phyloP scores from a whole-genome alignment of 2,113 vertebrate species.

The Alectura lathami region DNA sequence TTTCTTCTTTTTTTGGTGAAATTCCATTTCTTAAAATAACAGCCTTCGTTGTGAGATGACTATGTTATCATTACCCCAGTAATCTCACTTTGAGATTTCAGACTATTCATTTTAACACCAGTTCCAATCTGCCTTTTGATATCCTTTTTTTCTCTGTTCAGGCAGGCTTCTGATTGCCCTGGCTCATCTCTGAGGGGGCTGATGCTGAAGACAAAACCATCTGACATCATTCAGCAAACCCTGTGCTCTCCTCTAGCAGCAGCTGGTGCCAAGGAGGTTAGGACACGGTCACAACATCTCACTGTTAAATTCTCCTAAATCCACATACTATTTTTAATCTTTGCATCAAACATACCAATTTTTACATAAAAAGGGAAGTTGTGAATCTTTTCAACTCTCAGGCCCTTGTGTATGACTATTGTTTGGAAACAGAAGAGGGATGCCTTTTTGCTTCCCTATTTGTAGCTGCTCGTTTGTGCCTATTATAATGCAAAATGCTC shows the following conservation, averaged over 20 bases:
- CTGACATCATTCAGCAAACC: slow-evolving; percentile 7
- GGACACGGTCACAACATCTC: slow-evolving; percentile 16
- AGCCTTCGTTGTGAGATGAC: slow-evolving; percentile 41
- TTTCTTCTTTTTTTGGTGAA: neutral
- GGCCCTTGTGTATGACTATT: neutral
- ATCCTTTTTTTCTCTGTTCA: slow-evolving; percentile 69
- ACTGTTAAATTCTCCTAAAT: slow-evolving; percentile 27
- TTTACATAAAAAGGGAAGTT: neutral
- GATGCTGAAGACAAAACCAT: neutral
- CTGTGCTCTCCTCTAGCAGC: neutral
- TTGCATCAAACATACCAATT: neutral
- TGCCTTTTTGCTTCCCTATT: neutral
- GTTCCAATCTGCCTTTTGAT: slow-evolving; percentile 69
- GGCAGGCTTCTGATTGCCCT: slow-evolving; percentile 45
- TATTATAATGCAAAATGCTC: neutral
- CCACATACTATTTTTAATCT: slow-evolving; percentile 25
- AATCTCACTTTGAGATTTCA: slow-evolving; percentile 74
- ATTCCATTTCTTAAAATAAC: slow-evolving; percentile 70
- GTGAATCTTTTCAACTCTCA: neutral
- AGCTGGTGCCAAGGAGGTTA: neutral
- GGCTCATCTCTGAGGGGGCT: slow-evolving; percentile 39
- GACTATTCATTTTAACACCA: slow-evolving; percentile 63
- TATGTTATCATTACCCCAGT: slow-evolving; percentile 58
- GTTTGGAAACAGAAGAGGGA: neutral
- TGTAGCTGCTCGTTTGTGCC: neutral